Conservation (phyloP, 2,113 vertebrate species). For the Eulemur rufifrons region DNA sequence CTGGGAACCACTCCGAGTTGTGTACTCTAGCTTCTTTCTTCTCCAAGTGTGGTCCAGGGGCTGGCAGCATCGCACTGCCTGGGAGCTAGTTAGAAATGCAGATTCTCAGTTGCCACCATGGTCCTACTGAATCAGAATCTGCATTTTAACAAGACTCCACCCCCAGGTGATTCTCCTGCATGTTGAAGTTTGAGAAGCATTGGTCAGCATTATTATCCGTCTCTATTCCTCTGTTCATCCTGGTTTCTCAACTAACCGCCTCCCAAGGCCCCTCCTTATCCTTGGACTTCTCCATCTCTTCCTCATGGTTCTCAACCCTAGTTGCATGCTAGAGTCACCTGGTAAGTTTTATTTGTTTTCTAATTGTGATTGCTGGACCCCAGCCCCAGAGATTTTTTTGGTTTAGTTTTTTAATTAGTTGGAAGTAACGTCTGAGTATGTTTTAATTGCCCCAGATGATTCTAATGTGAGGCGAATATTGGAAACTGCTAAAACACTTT, state of each 20-base stretch:
- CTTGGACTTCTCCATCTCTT: not conserved
- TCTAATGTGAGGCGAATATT: not conserved
- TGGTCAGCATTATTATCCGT: not conserved
- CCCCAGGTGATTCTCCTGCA: not conserved
- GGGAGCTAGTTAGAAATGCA: not conserved
- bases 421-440: not conserved
- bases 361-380: not conserved
- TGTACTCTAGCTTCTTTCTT: not conserved
- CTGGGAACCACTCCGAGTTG: not conserved
- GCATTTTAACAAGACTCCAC: not conserved
- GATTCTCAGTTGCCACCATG: not conserved
- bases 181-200: not conserved
- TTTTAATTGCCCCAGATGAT: slow-evolving; percentile 9
- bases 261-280: not conserved
- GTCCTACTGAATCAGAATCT: not conserved
- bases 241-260: not conserved
- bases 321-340: not conserved
- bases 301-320: not conserved
- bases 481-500: not conserved
- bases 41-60: not conserved
- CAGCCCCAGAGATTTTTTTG: not conserved
- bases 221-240: not conserved
- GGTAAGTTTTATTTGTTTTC: not conserved
- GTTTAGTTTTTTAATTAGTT: not conserved
- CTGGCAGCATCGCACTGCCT: not conserved